A percentile compares a stretch with the other conserved stretches of the same genome.
phyloP scores from a whole-genome alignment of 2,888 invertebrate species.

The Drepana falcataria region DNA sequence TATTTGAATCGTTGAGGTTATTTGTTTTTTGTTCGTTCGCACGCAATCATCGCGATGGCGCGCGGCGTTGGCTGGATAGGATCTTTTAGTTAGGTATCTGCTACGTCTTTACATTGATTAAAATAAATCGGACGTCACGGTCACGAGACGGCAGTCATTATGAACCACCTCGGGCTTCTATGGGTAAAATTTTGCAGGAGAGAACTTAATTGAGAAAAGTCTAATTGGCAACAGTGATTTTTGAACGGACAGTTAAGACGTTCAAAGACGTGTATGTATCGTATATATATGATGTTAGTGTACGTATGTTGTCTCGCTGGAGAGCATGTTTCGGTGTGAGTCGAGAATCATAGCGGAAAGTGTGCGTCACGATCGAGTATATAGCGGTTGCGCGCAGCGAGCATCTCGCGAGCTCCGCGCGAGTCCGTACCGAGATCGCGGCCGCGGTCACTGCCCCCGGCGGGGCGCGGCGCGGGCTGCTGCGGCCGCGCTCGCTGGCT shows the following conservation, averaged over 20 bases:
- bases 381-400: slow-evolving; percentile 16
- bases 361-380: neutral
- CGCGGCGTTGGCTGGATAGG: no score
- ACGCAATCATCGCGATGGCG: no score
- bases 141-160: slow-evolving; percentile 14
- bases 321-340: neutral
- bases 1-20: no score
- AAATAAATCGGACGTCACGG: slow-evolving; percentile 20
- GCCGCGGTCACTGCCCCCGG: slow-evolving; percentile 54
- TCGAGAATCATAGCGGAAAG: neutral
- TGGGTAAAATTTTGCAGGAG: no score
- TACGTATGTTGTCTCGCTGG: neutral
- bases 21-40: no score
- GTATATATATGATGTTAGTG: no score
- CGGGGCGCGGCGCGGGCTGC: slow-evolving; percentile 13
- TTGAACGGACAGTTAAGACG: no score
- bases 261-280: no score
- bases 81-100: neutral
- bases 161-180: neutral
- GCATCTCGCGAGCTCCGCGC: slow-evolving; percentile 14
- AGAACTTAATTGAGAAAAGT: no score
- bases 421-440: slow-evolving; percentile 38
- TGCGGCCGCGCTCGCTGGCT: neutral
- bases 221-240: no score
- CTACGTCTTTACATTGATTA: neutral